Base-by-base conservation (phyloP, 1,140 invertebrate species). In the Drosophila nikananu region DNA sequence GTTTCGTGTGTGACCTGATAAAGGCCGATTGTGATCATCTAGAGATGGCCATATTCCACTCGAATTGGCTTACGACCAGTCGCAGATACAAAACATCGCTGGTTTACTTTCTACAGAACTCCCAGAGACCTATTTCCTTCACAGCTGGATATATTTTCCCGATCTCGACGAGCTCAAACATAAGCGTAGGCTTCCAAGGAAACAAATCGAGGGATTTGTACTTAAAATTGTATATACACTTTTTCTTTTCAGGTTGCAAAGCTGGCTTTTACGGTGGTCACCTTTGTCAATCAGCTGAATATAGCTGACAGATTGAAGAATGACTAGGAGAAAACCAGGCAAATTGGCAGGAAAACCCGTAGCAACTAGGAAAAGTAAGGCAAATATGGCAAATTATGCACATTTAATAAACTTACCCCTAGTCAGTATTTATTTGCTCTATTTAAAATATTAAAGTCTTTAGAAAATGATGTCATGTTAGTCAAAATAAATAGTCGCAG, bases 271-370 rank as follows among this genome's bases (percentile, higher is more conserved):
- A 63, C 73, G 0, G 82, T 84, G 8, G 64, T 84, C 5, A 80
- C 81, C 19, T 81, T 84, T 49, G 77, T 84, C 1, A 77, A 80
- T 42, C 66, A 84, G 48, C 30, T 84, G 23, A 78, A 83, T 30
- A 59, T 83, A 5, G 77, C 51, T 0, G 80, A 82, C 13, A 65
- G 63, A 39, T 32, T 82, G 13, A 71, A 42, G n/a, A 9, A 32
- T 0, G 15, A 23, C 2, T 59, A 61, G 39, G 2, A 2, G 23
- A 48, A 30, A 17, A 13, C n/a, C n/a, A 8, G 4, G 0, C 19
- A n/a, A 54, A 21, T 17, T 9, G 2, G 1, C 1, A 46, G 8
- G 0, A 32, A 30, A 13, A 7, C 8, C 9, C 0, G 10, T 44
- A 15, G 10, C 21, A 42, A 5, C 12, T 10, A 13, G 10, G 5